Conservation (phyloP, 1,140 invertebrate genomes). For the Fopius arisanus region DNA sequence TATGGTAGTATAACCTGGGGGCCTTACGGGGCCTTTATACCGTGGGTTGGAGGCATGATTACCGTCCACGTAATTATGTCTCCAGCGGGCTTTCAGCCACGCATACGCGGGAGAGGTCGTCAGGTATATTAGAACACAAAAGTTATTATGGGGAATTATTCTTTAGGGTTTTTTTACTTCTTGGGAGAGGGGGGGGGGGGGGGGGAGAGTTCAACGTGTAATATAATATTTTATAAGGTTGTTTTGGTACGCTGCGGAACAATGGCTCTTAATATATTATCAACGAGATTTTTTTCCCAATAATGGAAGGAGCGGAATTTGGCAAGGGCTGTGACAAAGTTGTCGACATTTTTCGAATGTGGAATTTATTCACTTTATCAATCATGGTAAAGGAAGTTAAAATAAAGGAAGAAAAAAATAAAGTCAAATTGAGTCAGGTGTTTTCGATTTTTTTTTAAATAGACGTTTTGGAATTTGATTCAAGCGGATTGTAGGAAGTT, state of each 20-base stretch:
- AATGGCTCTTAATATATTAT: neutral
- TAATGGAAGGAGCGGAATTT: too few relatives aligned
- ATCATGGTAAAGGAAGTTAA: too few relatives aligned
- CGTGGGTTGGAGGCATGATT: constrained; percentile 51
- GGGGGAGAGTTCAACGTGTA: neutral
- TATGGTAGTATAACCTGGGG: constrained; percentile 39
- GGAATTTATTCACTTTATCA: too few relatives aligned
- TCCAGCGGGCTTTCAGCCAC: constrained; percentile 43
- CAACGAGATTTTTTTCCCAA: neutral
- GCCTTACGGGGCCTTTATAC: constrained; percentile 7
- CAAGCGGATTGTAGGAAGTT: too few relatives aligned
- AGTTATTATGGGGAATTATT: constrained; percentile 15
- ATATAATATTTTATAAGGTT: neutral
- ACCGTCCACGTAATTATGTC: constrained; percentile 60
- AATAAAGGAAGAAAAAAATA: too few relatives aligned
- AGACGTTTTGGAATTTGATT: too few relatives aligned
- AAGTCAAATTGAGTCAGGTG: too few relatives aligned
- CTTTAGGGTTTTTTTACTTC: neutral
- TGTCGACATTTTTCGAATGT: too few relatives aligned
- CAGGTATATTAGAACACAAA: constrained; percentile 25
- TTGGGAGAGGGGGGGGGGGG: too few relatives aligned
- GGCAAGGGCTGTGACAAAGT: too few relatives aligned
- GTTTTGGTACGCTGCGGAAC: neutral
- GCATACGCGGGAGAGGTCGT: constrained; percentile 33
- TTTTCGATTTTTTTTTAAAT: too few relatives aligned